Evolutionary conservation across 1,140 invertebrate species (phyloP).

Genomic region (Ceratitis capitata): DNA sequence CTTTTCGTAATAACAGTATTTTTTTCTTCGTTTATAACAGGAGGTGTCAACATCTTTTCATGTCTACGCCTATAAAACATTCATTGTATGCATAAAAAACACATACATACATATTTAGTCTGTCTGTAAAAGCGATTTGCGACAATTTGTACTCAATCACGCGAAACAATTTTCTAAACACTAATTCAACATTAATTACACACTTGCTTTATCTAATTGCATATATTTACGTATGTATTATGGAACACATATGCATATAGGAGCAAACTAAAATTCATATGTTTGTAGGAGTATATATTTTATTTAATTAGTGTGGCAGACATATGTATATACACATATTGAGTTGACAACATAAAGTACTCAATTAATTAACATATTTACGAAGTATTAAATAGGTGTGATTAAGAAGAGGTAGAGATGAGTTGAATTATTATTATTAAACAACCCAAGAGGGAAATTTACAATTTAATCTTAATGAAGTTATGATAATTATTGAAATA

Average conservation of each 20-base stretch:
- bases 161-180: neutral
- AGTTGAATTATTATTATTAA: neutral
- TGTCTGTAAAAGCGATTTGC: neutral
- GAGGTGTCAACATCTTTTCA: no score
- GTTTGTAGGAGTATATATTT: no score
- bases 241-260: neutral
- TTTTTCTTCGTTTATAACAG: no score
- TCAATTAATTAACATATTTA: slow-evolving; percentile 12
- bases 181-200: neutral
- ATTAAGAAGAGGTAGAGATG: neutral
- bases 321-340: neutral
- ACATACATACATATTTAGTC: neutral
- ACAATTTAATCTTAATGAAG: no score
- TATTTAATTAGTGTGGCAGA: neutral
- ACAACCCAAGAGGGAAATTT: neutral
- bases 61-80: no score
- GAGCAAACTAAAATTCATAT: no score
- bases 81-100: no score
- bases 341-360: no score
- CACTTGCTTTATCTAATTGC: neutral
- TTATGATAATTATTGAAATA: no score
- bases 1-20: no score
- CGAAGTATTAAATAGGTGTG: neutral
- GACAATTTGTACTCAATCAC: slow-evolving; percentile 25
- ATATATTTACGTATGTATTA: no score